A percentile compares a stretch with the other conserved stretches of the same genome.
These are phyloP conservation scores for Bradypodion pumilum DNA, from an alignment of 2,797 vertebrate species.

Conservation along the genomic window DNA sequence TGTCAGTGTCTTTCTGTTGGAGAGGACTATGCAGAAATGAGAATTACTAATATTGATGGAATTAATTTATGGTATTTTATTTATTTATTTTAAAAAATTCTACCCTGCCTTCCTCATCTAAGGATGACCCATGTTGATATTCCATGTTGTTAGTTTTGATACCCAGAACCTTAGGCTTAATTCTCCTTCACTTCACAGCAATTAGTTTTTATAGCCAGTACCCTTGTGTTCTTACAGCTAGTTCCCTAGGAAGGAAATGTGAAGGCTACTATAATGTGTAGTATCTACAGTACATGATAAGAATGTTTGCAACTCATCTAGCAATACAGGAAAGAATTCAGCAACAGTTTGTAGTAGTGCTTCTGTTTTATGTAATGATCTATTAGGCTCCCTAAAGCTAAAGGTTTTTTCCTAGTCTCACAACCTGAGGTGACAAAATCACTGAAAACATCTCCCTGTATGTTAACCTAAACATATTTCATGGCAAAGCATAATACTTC, in stretches of 20 bases:
- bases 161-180: constrained; percentile 51
- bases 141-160: constrained; percentile 28
- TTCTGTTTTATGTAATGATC: neutral
- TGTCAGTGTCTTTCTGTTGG: constrained; percentile 21
- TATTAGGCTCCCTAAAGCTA: neutral
- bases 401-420: constrained; percentile 11
- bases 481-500: constrained; percentile 54
- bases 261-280: constrained; percentile 43
- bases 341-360: neutral
- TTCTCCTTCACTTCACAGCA: constrained; percentile 62
- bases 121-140: too few species aligned
- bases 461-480: constrained; percentile 49
- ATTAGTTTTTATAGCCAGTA: too few species aligned
- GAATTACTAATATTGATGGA: constrained; percentile 43
- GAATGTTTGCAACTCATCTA: constrained; percentile 30
- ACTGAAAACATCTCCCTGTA: constrained; percentile 59
- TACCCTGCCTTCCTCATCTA: too few species aligned
- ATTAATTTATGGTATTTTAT: neutral
- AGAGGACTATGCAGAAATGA: constrained; percentile 37
- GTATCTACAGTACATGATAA: neutral
- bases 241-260: neutral
- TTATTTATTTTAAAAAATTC: too few species aligned
- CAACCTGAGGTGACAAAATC: neutral
- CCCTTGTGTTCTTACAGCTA: constrained; percentile 44
- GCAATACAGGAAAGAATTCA: constrained; percentile 40